Conservation (phyloP, 2,113 vertebrate genomes). For the Bungarus multicinctus region DNA sequence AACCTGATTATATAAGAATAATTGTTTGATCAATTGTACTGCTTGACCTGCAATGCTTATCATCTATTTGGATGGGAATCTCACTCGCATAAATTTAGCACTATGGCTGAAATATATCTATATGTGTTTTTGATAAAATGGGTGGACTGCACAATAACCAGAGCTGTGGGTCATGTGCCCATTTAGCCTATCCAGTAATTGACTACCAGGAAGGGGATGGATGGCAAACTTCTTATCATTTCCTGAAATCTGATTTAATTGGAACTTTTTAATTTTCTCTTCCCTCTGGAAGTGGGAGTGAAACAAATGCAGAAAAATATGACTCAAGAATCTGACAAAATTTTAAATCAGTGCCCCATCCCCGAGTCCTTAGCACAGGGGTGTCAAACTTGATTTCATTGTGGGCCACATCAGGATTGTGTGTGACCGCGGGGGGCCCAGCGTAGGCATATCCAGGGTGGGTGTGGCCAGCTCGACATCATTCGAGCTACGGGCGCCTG, state of each 20-base stretch:
- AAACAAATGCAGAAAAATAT: background rate
- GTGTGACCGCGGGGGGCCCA: too few relatives aligned
- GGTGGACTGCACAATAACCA: background rate
- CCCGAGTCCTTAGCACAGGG: background rate
- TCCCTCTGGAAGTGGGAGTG: background rate
- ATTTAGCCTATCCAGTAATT: background rate
- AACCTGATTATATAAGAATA: background rate
- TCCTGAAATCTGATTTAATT: background rate
- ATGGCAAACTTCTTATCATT: background rate
- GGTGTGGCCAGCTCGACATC: too few relatives aligned
- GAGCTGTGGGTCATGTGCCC: background rate
- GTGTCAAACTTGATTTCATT: too few relatives aligned
- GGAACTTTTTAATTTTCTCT: background rate
- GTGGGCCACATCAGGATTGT: too few relatives aligned
- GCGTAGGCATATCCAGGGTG: too few relatives aligned
- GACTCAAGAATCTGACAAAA: conserved; percentile 17
- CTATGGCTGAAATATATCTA: background rate
- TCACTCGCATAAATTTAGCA: accelerated
- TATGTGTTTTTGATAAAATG: background rate
- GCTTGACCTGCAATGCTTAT: background rate
- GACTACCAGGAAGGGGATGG: background rate
- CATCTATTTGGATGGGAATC: background rate
- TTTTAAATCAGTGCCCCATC: conserved; percentile 19
- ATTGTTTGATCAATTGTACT: background rate
- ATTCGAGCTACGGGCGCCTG: too few relatives aligned